Evolutionary conservation across 2,797 vertebrate species (phyloP).

Genomic region (Melopsittacus undulatus): DNA sequence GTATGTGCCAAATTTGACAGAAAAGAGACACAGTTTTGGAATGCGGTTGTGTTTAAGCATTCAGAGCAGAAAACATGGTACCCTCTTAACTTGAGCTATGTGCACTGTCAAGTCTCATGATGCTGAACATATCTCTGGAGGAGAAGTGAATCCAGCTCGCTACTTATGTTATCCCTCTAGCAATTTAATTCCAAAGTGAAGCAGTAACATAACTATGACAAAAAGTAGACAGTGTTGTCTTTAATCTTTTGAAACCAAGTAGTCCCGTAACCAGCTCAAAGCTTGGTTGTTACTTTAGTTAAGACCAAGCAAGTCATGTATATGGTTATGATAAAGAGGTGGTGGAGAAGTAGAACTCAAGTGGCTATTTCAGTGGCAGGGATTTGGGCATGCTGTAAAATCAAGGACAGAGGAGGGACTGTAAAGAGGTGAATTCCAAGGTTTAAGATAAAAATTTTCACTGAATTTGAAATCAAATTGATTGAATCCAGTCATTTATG

Average conservation of each 20-base stretch:
- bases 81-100: not conserved
- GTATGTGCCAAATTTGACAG: not conserved
- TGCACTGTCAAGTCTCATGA: not conserved
- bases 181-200: not conserved
- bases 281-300: not conserved
- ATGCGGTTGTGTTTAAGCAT: not conserved
- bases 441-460: not conserved
- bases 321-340: conserved; percentile 1
- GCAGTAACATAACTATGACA: not conserved
- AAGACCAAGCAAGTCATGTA: not conserved
- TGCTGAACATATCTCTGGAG: not conserved
- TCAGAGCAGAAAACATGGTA: not conserved
- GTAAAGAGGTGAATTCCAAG: not conserved
- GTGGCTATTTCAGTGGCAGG: not conserved
- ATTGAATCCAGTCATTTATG: not conserved
- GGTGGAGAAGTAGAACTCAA: not conserved
- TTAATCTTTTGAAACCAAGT: not conserved
- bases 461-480: not conserved
- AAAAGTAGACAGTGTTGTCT: not conserved
- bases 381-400: not conserved
- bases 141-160: not conserved
- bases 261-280: not conserved
- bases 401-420: not conserved
- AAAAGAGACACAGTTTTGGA: not conserved
- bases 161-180: not conserved